A percentile compares a stretch with the other conserved stretches of the same genome.
These are phyloP conservation scores for Rhopalosiphum maidis DNA, from an alignment of 1,140 invertebrate species.

Conservation along the genomic window DNA sequence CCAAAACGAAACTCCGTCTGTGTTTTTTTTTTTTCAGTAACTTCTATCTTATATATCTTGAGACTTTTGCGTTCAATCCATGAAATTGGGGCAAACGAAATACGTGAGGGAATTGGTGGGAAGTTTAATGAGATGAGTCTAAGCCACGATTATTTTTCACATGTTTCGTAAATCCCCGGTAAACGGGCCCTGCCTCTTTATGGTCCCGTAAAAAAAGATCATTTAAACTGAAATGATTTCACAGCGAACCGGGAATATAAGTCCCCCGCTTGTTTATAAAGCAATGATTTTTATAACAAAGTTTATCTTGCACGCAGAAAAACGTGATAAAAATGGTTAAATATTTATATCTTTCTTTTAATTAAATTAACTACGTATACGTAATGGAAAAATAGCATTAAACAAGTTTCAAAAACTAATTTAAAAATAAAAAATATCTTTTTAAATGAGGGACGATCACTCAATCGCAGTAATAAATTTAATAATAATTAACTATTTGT, in stretches of 20 bases:
- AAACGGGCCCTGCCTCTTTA: neutral
- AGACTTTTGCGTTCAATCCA: neutral
- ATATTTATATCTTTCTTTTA: neutral
- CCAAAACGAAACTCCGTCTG: neutral
- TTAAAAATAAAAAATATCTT: no score
- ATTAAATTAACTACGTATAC: neutral
- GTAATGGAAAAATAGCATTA: neutral
- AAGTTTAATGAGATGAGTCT: neutral
- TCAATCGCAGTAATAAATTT: no score
- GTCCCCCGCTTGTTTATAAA: neutral
- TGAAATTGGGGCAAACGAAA: neutral
- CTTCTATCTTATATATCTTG: neutral
- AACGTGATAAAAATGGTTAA: neutral
- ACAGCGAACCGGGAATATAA: no score
- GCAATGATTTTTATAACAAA: neutral
- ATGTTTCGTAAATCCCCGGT: neutral
- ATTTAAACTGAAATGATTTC: neutral
- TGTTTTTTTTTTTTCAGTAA: neutral
- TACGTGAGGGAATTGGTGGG: no score
- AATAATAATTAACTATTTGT: no score
- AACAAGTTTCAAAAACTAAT: no score
- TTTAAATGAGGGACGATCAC: no score
- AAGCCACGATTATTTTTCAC: conserved; percentile 22
- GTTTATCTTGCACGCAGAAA: neutral
- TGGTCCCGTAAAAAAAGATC: neutral